Percentiles rank a stretch among this genome's conserved stretches.
phyloP scores from a whole-genome alignment of 2,113 vertebrate genomes.

The Microtus oregoni region DNA sequence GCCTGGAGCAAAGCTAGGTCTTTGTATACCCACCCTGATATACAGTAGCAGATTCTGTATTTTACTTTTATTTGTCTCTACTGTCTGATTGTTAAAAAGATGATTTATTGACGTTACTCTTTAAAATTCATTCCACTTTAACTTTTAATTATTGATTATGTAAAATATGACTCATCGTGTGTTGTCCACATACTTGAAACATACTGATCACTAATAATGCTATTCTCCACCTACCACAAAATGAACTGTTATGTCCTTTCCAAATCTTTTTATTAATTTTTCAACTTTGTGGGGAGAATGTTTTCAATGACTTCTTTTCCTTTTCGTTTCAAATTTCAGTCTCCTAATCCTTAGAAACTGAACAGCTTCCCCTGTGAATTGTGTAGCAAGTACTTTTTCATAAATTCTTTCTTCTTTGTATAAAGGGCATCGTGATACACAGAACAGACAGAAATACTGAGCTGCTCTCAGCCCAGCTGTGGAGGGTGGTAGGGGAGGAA shows the following conservation, averaged over 20 bases:
- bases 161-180: background rate
- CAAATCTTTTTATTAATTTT: slow-evolving; percentile 20
- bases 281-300: background rate
- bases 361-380: slow-evolving; percentile 3
- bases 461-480: background rate
- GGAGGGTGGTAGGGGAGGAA: background rate
- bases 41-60: background rate
- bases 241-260: background rate
- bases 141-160: background rate
- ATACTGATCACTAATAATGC: background rate
- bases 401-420: background rate
- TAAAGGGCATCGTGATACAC: background rate
- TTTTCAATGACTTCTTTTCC: slow-evolving; percentile 38
- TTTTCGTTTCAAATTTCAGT: slow-evolving; percentile 11
- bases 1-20: background rate
- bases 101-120: background rate
- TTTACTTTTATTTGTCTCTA: background rate
- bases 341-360: slow-evolving; percentile 18
- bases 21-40: background rate
- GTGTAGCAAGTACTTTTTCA: background rate
- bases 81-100: background rate
- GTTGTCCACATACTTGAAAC: background rate
- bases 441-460: background rate
- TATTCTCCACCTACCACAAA: background rate
- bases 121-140: background rate